Percentiles rank a stretch among this genome's conserved stretches.
Evolutionary conservation across 2,797 vertebrate genomes (phyloP).

Genomic region (Gymnoscopelus braueri): DNA sequence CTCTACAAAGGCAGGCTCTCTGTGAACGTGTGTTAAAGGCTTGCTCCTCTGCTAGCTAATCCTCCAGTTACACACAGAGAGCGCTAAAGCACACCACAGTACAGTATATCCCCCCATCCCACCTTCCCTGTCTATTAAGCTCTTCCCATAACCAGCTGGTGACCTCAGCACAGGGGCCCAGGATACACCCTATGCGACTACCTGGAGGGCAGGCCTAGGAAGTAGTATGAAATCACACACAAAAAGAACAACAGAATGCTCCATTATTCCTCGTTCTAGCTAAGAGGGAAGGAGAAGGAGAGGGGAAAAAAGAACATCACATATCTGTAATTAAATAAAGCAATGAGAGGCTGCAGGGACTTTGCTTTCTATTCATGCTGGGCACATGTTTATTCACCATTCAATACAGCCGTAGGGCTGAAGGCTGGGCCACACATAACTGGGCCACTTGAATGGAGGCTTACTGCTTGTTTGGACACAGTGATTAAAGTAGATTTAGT

Average conservation of each 20-base stretch:
- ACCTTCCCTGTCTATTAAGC: slow-evolving; percentile 28
- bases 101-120: slow-evolving; percentile 14
- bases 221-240: not conserved
- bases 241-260: slow-evolving; percentile 3
- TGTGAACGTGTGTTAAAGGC: slow-evolving; percentile 43
- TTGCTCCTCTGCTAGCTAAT: slow-evolving; percentile 40
- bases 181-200: slow-evolving; percentile 3
- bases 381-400: slow-evolving; percentile 7
- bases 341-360: slow-evolving; percentile 13
- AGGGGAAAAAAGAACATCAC: slow-evolving; percentile 8
- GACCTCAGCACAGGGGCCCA: slow-evolving; percentile 18
- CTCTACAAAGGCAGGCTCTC: slow-evolving; percentile 43
- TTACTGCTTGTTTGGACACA: slow-evolving; percentile 32
- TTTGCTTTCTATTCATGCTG: slow-evolving; percentile 20
- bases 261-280: slow-evolving; percentile 1
- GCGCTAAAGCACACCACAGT: slow-evolving; percentile 25
- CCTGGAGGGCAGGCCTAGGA: not conserved
- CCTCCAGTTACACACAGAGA: slow-evolving; percentile 16
- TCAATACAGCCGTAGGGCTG: slow-evolving; percentile 11
- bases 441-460: slow-evolving; percentile 13
- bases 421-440: slow-evolving; percentile 16
- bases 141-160: slow-evolving; percentile 19
- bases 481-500: slow-evolving; percentile 36
- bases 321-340: slow-evolving; percentile 32
- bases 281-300: not conserved